Base-by-base conservation (phyloP, 2,888 invertebrate species). In the Pachydiplax longipennis region DNA sequence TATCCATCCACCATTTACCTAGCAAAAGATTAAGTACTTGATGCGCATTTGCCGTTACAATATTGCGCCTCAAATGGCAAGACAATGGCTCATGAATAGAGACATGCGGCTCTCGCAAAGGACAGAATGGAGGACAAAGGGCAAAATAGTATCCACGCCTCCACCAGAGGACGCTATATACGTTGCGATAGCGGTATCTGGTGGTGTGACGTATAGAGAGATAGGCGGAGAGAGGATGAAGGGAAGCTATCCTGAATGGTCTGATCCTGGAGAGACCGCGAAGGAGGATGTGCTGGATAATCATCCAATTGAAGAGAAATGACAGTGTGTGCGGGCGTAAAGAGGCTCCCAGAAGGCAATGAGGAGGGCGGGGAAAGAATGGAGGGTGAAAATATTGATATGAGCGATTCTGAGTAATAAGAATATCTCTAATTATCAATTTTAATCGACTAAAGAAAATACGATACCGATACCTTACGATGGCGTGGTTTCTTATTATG, bases 231-330 rank as follows among this genome's bases (percentile, higher is more conserved):
- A 35, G 87, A 83, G 53, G 53, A 83, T 58, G 83, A 15, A 61
- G n/a, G 61, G 61, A 83, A 83, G 31, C 83, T 83, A 83, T n/a
- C 61, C 61, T 65, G 87, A 87, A 87, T 87, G 87, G 61, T 73
- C 37, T 58, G 58, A 83, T 83, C 35, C 58, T 35, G 35, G 83
- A 58, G 15, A 53, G 58, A 58, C 53, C 53, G 58, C n/a, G 61
- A 87, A 87, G 37, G 87, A 87, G 87, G 87, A 87, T 87, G 87
- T 87, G 40, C 87, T 22, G 83, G 83, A 31, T 58, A 87, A 87
- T 87, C 87, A 61, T 87, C 87, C 87, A 87, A 87, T 87, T 87
- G 87, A 87, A 61, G 6, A 37, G 61, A 65, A 61, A 73, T 73
- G 73, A 31, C 73, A 31, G 73, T 31, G 73, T 25, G 73, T 73